These are phyloP conservation scores for Empis stercorea DNA, from an alignment of 2,888 invertebrate species.

Conservation along the genomic window DNA sequence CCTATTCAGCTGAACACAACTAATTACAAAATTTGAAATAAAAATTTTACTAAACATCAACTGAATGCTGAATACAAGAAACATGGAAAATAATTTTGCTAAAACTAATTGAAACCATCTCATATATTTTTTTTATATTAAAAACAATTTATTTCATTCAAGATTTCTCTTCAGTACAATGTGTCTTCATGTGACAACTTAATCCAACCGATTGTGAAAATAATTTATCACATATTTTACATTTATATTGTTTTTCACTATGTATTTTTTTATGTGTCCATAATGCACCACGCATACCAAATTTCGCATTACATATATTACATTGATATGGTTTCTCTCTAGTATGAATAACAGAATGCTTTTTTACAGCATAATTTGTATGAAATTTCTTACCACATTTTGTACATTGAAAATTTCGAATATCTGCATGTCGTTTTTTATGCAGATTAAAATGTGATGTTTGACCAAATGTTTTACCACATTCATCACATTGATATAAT, in stretches of 20 bases:
- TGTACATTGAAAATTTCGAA: constrained; percentile 19
- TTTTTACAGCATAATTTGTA: constrained; percentile 21
- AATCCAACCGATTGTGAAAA: background rate
- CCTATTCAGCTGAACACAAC: too few relatives aligned
- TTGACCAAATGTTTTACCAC: background rate
- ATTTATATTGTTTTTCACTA: background rate
- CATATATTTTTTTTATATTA: too few relatives aligned
- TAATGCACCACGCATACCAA: background rate
- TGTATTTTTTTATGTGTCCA: background rate
- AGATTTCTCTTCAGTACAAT: too few relatives aligned
- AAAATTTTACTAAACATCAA: too few relatives aligned
- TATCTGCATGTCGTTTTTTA: constrained; percentile 18
- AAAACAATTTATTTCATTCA: too few relatives aligned
- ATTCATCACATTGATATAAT: background rate
- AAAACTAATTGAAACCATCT: too few relatives aligned
- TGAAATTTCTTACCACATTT: constrained; percentile 21
- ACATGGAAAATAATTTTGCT: too few relatives aligned
- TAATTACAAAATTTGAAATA: too few relatives aligned
- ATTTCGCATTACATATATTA: background rate
- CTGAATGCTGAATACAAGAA: too few relatives aligned
- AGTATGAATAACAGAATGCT: constrained; percentile 14
- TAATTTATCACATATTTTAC: background rate
- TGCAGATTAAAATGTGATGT: background rate
- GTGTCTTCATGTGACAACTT: background rate
- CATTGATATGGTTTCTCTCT: background rate